Conservation (phyloP, 2,113 vertebrate genomes). For the Eurystomus gularis region DNA sequence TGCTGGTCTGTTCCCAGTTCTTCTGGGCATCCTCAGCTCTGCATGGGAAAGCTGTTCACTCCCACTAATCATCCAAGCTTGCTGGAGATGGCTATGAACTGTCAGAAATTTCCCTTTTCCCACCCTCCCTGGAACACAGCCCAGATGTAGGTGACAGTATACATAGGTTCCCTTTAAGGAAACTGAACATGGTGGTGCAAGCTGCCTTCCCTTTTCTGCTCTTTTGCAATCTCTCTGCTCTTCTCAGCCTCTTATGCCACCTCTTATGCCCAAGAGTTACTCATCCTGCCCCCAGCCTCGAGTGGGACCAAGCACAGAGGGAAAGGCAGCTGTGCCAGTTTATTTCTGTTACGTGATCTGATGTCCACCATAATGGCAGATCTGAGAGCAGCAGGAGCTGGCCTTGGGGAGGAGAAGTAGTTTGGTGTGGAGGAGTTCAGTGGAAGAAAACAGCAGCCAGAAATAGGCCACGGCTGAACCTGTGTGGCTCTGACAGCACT, state of each 20-base stretch:
- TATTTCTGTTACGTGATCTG: neutral
- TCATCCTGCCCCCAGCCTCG: neutral
- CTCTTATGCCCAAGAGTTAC: neutral
- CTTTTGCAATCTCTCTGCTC: neutral
- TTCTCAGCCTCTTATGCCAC: neutral
- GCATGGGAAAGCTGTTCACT: neutral
- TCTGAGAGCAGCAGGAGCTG: neutral
- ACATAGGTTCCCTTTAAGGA: neutral
- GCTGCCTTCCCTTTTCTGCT: neutral
- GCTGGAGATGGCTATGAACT: neutral
- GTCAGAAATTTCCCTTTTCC: neutral
- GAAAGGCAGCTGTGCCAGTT: neutral
- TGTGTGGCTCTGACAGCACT: neutral
- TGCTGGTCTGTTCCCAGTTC: neutral
- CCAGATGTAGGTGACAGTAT: neutral
- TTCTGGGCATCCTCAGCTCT: neutral
- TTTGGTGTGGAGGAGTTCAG: neutral
- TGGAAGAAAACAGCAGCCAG: neutral
- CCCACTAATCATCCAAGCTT: neutral
- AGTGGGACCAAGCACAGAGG: neutral
- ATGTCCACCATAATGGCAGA: neutral
- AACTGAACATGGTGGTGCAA: neutral
- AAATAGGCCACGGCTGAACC: neutral
- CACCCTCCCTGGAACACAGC: neutral
- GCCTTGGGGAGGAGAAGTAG: accelerated